Evolutionary conservation across 2,797 vertebrate genomes (phyloP).

Genomic region (Anguilla obscura): DNA sequence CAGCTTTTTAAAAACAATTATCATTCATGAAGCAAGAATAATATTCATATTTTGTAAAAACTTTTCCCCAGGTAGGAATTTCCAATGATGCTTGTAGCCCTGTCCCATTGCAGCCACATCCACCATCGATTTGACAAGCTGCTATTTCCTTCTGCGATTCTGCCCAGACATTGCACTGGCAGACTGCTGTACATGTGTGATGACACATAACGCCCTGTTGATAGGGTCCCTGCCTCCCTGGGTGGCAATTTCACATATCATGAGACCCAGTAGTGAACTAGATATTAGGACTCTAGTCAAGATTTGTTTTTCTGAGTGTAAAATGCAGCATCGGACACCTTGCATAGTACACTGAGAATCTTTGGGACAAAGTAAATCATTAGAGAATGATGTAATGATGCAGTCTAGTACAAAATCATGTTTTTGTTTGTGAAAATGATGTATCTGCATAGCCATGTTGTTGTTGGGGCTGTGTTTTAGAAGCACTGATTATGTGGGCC

Average conservation of each 20-base stretch:
- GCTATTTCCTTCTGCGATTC: too few species aligned
- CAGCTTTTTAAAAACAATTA: not conserved
- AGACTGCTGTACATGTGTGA: not conserved
- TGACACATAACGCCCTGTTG: not conserved
- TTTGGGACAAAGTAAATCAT: too few species aligned
- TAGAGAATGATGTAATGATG: not conserved
- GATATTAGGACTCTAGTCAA: not conserved
- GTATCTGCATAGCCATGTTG: not conserved
- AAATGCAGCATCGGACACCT: not conserved
- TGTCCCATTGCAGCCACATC: not conserved
- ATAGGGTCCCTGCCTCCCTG: not conserved
- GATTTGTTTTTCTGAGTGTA: not conserved
- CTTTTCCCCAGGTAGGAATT: not conserved
- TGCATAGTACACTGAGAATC: not conserved
- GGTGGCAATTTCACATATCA: not conserved
- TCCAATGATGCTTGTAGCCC: not conserved
- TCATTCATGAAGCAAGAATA: not conserved
- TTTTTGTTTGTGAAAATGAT: not conserved
- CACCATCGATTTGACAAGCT: too few species aligned
- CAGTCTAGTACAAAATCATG: not conserved
- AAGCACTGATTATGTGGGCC: not conserved
- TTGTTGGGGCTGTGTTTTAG: not conserved
- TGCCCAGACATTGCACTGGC: not conserved
- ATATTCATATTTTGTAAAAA: not conserved
- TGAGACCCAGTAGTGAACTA: not conserved